Base-by-base conservation (phyloP, 1,140 invertebrate species). In the Cyrtorhinus lividipennis region DNA sequence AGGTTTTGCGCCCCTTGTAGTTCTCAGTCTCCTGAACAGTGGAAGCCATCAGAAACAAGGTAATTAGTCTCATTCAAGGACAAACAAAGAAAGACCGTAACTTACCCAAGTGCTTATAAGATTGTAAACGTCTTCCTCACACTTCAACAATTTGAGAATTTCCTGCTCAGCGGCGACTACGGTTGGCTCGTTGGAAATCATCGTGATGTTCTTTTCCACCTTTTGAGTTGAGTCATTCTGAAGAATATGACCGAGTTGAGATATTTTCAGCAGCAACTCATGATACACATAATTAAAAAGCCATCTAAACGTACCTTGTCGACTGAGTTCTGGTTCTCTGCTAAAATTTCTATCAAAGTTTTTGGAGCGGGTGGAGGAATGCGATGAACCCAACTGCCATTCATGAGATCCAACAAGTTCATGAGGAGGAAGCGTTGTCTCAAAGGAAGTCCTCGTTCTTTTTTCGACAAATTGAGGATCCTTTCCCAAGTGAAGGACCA, bases 401-500 rank as follows among this genome's bases (percentile, higher is more conserved):
- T 63, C 62, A 58, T 63, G 2, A 63, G 38, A 24, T 63, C 62
- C 5, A 63, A 18, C 10, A 63, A 20, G 48, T 63, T 44, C 62
- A 63, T 63, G 15, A 63, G 38, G 48, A 63, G 56, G 24, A 63
- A 63, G 24, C 56, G 38, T 25, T 38, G 56, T 2, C 62, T 20
- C 1, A 45, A 24, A 12, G 56, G 62, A 44, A 63, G 22, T 15
- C 30, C 30, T 8, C 25, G n/a, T 63, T 63, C 56, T 56, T 56
- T 63, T 22, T 63, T 58, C 15, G 62, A 63, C 24, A 63, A 46
- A 22, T 45, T 24, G 1, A 59, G 26, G 18, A 63, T 63, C 24
- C 62, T 63, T 15, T 63, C 62, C 62, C 62, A 63, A 1, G 44
- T 45, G 2, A 57, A 26, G 24, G 26, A 59, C 62, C 62, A 63